phyloP scores from a whole-genome alignment of 2,888 invertebrate genomes.

The Brenthis ino region DNA sequence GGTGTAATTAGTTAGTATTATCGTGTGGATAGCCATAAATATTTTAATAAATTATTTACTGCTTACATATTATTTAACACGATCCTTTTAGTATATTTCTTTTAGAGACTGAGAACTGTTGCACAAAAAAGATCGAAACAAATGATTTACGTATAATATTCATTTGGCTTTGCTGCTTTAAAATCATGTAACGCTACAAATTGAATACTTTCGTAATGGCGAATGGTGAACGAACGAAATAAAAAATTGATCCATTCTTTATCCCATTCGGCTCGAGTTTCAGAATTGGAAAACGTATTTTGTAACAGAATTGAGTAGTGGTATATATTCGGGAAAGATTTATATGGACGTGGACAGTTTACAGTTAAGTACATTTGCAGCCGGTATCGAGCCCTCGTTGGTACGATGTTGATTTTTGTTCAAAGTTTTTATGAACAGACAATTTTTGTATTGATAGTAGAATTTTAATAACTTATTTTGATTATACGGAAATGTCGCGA shows the following conservation, averaged over 20 bases:
- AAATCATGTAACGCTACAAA: constrained; percentile 19
- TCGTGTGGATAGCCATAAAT: no score
- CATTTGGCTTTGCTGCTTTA: constrained; percentile 7
- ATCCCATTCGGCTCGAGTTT: constrained; percentile 17
- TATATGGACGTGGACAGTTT: constrained; percentile 20
- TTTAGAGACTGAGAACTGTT: neutral
- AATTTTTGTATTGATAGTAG: neutral
- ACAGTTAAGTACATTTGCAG: constrained; percentile 17
- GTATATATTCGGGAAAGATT: constrained; percentile 15
- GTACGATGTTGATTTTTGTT: constrained; percentile 7
- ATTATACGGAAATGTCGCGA: no score
- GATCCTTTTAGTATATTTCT: no score
- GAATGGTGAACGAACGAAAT: neutral
- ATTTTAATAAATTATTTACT: no score
- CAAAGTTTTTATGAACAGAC: neutral
- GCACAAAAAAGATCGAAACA: neutral
- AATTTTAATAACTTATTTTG: no score
- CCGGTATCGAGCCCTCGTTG: neutral
- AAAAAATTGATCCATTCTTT: constrained; percentile 25
- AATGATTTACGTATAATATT: constrained; percentile 10
- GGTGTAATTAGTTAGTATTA: no score
- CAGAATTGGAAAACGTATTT: constrained; percentile 20
- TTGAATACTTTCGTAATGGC: constrained; percentile 15
- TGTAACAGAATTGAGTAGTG: constrained; percentile 8
- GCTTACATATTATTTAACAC: no score